Base-by-base conservation (phyloP, 2,113 vertebrate genomes). In the Eulacestoma nigropectus region DNA sequence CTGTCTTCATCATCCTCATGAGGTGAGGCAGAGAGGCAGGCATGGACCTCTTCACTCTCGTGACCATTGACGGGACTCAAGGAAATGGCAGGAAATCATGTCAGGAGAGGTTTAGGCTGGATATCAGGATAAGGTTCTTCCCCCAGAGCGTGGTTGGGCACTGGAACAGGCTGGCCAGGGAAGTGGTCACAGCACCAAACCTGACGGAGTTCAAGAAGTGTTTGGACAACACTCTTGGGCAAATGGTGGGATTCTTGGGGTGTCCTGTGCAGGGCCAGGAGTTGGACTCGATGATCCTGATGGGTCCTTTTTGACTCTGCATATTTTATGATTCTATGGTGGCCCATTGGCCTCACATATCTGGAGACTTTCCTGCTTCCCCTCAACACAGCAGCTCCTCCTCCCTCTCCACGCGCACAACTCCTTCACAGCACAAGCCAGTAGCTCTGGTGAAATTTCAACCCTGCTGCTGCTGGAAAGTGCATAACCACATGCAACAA, bases 401-500 rank as follows among this genome's bases (percentile, higher is more conserved):
- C 15, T 44, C 9, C n/a, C 17, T 37, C 9, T 50, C 46, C 22
- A 46, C 3, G 8, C 3, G 1, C 3, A 33, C n/a, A 41, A 0
- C 9, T 52, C 30, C 67, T 37, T 42, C 55, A 9, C 3, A 10
- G 12, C 32, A 16, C 35, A 55, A 59, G 7, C 18, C 56, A 64
- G 39, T 10, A 47, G 55, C 7, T 11, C 6, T 16, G 35, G 14
- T 63, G 39, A 67, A 19, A 23, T 70, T 75, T 67, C 18, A 72
- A 5, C 20, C 47, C 30, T 63, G 23, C 56, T 59, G 14, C 47
- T 74, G n/a, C 9, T 59, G 83, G 21, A 16, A 30, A 37, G 37
- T 3, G 16, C 3, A 1, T 8, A 79, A 39, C 33, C 41, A 60
- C 2, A 0, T 5, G 13, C 25, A 84, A 21, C 2, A 35, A 39